These are phyloP conservation scores for Brachyrhaphis roseni DNA, from an alignment of 2,797 vertebrate genomes.

Conservation along the genomic window DNA sequence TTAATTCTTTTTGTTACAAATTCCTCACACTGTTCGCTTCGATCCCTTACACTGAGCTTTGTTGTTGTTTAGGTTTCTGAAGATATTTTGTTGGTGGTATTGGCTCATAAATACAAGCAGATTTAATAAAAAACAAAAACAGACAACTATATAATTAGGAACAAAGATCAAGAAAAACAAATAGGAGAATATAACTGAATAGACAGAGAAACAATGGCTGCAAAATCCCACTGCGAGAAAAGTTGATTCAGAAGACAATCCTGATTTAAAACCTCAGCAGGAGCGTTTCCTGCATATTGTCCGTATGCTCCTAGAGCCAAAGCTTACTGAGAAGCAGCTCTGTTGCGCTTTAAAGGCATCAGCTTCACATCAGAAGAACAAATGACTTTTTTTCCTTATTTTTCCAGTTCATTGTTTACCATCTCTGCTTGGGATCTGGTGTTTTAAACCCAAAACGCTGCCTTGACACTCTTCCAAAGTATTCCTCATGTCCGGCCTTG, in stretches of 20 bases:
- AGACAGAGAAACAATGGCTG: constrained; percentile 17
- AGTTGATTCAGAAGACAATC: constrained; percentile 3
- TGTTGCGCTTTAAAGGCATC: not conserved
- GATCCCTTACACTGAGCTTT: not conserved
- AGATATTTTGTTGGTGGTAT: not conserved
- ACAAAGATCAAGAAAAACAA: constrained; percentile 34
- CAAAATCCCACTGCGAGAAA: constrained; percentile 6
- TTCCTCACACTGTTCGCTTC: not conserved
- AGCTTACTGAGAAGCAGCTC: not conserved
- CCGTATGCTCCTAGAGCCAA: not conserved
- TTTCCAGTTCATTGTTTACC: not conserved
- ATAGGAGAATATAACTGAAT: not conserved
- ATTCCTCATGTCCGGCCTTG: not conserved
- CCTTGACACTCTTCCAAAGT: constrained; percentile 21
- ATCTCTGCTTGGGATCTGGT: not conserved
- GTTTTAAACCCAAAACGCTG: not conserved
- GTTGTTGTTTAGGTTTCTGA: not conserved
- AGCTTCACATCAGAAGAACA: not conserved
- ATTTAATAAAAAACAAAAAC: constrained; percentile 10
- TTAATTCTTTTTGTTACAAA: not conserved
- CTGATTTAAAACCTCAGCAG: constrained; percentile 2
- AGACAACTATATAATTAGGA: constrained; percentile 20
- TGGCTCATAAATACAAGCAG: not conserved
- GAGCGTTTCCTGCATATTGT: not conserved
- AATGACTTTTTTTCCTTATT: not conserved